Conservation (phyloP, 2,797 vertebrate genomes). For the Dicrostonyx torquatus region DNA sequence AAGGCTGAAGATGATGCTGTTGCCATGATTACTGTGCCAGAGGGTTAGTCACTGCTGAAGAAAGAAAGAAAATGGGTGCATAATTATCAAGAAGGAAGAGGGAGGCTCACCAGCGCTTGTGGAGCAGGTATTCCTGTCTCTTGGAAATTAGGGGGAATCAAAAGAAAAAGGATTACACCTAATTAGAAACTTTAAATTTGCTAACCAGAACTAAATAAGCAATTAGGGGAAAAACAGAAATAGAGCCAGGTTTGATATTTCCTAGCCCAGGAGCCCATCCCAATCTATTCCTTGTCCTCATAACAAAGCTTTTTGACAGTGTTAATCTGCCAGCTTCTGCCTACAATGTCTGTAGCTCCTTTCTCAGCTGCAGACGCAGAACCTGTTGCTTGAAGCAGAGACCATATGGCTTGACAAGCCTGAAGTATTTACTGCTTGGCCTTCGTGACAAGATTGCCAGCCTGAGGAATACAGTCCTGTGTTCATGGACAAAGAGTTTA, state of each 20-base stretch:
- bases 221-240: background rate
- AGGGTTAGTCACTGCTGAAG: background rate
- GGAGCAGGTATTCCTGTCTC: background rate
- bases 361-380: background rate
- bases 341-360: background rate
- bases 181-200: conserved; percentile 40
- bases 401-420: background rate
- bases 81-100: conserved; percentile 17
- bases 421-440: background rate
- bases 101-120: background rate
- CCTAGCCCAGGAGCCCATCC: background rate
- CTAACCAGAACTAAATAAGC: background rate
- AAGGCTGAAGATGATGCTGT: conserved; percentile 1
- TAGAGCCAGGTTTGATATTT: background rate
- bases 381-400: background rate
- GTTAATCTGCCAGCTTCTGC: background rate
- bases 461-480: background rate
- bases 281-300: background rate
- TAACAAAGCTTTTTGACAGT: background rate
- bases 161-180: conserved; percentile 26
- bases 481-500: background rate
- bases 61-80: background rate
- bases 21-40: background rate
- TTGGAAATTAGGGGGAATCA: conserved; percentile 10
- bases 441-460: background rate